Percentiles rank a stretch among this genome's conserved stretches.
Conservation (phyloP, 2,888 invertebrate genomes). For the Diarsia mendica region DNA sequence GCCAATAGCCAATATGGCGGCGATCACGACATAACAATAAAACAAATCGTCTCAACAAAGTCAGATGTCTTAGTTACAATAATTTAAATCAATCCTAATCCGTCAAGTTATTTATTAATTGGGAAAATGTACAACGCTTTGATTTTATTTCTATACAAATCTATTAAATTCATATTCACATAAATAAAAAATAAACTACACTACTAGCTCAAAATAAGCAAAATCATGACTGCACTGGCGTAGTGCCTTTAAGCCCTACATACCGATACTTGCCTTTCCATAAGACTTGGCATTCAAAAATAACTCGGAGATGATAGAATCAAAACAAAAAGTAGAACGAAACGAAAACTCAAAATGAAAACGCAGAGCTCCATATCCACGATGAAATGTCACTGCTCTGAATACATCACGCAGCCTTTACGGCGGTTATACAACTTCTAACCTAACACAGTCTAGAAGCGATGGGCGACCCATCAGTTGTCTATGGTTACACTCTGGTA, state of each 20-base stretch:
- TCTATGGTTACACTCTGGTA: slow-evolving; percentile 62
- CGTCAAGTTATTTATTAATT: slow-evolving; percentile 12
- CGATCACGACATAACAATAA: slow-evolving; percentile 43
- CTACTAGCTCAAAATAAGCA: slow-evolving; percentile 28
- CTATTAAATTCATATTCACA: slow-evolving; percentile 42
- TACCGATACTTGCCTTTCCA: background rate
- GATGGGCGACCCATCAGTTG: slow-evolving; percentile 57
- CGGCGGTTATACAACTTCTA: slow-evolving; percentile 43
- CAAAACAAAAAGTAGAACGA: slow-evolving; percentile 10
- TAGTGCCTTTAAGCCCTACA: slow-evolving; percentile 6
- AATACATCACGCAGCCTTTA: slow-evolving; percentile 20
- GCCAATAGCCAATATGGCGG: slow-evolving; percentile 55
- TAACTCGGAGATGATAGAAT: background rate
- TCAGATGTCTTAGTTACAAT: slow-evolving; percentile 5
- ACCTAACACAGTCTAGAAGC: slow-evolving; percentile 63
- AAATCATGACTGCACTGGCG: slow-evolving; percentile 34
- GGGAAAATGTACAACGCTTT: slow-evolving; percentile 39
- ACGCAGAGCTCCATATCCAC: slow-evolving; percentile 14
- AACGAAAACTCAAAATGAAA: slow-evolving; percentile 13
- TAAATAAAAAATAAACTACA: slow-evolving; percentile 20
- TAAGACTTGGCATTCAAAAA: background rate
- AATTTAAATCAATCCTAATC: slow-evolving; percentile 25
- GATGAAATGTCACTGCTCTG: slow-evolving; percentile 30
- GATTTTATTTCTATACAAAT: slow-evolving; percentile 26
- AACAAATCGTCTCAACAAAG: slow-evolving; percentile 30